Percentiles rank a stretch among this genome's conserved stretches.
These are phyloP conservation scores for Actinia equina DNA, from an alignment of 64 coral and sea anemone species.

Conservation along the genomic window DNA sequence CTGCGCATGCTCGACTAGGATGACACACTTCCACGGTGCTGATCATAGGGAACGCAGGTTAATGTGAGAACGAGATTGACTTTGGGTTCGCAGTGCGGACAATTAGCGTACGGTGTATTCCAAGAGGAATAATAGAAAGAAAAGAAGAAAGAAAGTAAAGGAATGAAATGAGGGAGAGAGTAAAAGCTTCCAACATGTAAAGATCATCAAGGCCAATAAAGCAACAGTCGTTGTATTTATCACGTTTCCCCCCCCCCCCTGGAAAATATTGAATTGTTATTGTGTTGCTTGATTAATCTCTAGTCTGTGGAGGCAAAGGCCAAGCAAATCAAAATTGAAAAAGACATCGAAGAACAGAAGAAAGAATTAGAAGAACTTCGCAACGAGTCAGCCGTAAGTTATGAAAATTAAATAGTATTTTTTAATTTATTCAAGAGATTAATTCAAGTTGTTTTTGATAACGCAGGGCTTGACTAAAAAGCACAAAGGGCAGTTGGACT, in stretches of 20 bases:
- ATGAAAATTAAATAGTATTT: neutral
- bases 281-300: neutral
- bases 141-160: too few relatives aligned
- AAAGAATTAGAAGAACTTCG: slow-evolving; percentile 15
- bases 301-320: slow-evolving; percentile 13
- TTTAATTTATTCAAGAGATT: neutral
- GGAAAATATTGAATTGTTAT: neutral
- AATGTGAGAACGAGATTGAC: too few relatives aligned
- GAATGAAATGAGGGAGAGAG: too few relatives aligned
- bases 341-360: neutral
- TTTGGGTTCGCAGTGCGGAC: too few relatives aligned
- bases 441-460: neutral
- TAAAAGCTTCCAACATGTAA: too few relatives aligned
- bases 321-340: neutral
- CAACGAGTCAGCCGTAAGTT: neutral
- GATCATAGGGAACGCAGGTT: too few relatives aligned
- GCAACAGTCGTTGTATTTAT: too few relatives aligned
- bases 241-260: too few relatives aligned
- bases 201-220: too few relatives aligned
- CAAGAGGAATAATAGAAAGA: neutral
- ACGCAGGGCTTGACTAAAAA: too few relatives aligned
- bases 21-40: too few relatives aligned
- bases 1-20: too few relatives aligned
- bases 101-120: neutral
- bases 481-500: neutral